phyloP scores from a whole-genome alignment of 2,888 invertebrate genomes.

The Deroplatys truncata region DNA sequence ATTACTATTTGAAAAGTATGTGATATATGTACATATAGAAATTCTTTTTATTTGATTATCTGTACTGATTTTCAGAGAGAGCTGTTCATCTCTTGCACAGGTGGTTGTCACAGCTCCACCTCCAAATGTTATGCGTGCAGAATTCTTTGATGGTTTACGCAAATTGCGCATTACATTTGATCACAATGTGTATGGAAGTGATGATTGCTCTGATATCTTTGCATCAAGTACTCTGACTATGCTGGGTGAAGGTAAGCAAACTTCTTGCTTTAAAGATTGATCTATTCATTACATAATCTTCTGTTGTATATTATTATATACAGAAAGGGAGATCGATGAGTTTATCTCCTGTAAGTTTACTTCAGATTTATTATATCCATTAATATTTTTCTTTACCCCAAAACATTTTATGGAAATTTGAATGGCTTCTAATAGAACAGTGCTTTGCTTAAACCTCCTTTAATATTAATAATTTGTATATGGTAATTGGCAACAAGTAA shows the following conservation, averaged over 20 bases:
- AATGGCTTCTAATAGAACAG: no score
- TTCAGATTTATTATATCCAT: no score
- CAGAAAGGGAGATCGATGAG: no score
- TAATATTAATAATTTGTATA: no score
- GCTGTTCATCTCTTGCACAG: not conserved
- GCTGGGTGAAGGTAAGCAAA: conserved; percentile 23
- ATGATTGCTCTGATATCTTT: conserved; percentile 20
- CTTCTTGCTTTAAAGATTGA: not conserved
- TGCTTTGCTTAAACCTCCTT: no score
- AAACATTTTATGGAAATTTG: no score
- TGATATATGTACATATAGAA: not conserved
- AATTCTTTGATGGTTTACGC: conserved; percentile 23
- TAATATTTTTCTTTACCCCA: no score
- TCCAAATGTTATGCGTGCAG: conserved; percentile 24
- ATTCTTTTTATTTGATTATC: not conserved
- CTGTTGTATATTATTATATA: no score
- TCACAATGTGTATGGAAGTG: conserved; percentile 28
- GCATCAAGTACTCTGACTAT: conserved; percentile 6
- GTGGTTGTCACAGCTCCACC: not conserved
- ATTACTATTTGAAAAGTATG: not conserved
- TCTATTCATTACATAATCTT: no score
- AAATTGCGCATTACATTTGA: conserved; percentile 28
- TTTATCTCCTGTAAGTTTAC: no score
- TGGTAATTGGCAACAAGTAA: no score
- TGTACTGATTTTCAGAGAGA: not conserved